Evolutionary conservation across 2,797 vertebrate species (phyloP).

Genomic region (Lepilemur ruficaudatus): DNA sequence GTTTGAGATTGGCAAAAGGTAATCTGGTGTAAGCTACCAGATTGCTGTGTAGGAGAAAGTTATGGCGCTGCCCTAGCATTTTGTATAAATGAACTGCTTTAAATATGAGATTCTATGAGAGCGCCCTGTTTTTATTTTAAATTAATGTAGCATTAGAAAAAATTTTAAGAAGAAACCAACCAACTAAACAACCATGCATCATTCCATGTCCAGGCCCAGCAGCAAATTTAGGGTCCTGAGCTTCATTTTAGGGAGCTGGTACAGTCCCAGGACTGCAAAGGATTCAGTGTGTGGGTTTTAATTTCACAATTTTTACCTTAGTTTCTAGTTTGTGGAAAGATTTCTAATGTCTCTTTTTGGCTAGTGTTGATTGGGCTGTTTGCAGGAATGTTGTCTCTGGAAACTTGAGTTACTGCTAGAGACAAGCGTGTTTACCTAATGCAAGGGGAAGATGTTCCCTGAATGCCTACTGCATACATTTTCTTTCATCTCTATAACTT

Average conservation of each 20-base stretch:
- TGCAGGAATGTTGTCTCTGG: background rate
- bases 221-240: background rate
- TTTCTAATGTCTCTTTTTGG: background rate
- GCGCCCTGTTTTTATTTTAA: background rate
- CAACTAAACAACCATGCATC: background rate
- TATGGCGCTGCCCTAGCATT: background rate
- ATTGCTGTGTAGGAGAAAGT: background rate
- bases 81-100: background rate
- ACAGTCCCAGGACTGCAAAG: background rate
- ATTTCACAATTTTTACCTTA: background rate
- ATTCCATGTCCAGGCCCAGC: background rate
- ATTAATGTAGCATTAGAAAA: background rate
- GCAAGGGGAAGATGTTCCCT: background rate
- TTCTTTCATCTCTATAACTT: background rate
- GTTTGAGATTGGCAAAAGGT: background rate
- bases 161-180: background rate
- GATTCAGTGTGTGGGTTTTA: background rate
- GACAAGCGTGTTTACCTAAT: background rate
- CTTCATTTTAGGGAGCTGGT: background rate
- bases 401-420: background rate
- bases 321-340: background rate
- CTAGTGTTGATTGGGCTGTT: background rate
- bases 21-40: background rate
- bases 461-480: background rate
- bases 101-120: background rate